Evolutionary conservation across 2,888 invertebrate genomes (phyloP).

Genomic region (Leucoptera coffeella): DNA sequence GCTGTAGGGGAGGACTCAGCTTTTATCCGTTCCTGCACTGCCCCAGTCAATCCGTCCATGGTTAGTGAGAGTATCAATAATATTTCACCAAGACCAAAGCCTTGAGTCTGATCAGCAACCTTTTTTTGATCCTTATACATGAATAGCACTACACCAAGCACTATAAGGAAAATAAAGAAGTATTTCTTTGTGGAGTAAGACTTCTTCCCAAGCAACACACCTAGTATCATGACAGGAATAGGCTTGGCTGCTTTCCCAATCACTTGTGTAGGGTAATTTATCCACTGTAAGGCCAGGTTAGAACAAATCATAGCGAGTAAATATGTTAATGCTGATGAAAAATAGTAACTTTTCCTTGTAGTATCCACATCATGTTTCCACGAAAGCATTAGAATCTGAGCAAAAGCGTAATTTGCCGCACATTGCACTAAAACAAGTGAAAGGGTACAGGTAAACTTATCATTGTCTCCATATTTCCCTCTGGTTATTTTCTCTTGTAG

Average conservation of each 20-base stretch:
- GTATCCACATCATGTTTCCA: slow-evolving; percentile 66
- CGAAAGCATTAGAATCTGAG: slow-evolving; percentile 55
- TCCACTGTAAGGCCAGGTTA: slow-evolving; percentile 93
- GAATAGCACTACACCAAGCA: slow-evolving; percentile 85
- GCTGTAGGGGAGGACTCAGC: slow-evolving; percentile 76
- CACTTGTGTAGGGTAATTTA: slow-evolving; percentile 97
- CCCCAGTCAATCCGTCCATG: slow-evolving; percentile 92
- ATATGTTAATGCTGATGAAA: slow-evolving; percentile 80
- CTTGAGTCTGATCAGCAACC: too few species aligned
- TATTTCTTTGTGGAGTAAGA: slow-evolving; percentile 84
- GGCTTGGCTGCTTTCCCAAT: slow-evolving; percentile 98
- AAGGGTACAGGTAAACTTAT: slow-evolving; percentile 81
- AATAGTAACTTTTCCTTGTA: slow-evolving; percentile 73
- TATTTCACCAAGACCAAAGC: slow-evolving; percentile 70
- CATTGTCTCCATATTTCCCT: slow-evolving; percentile 72
- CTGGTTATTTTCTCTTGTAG: slow-evolving; percentile 94
- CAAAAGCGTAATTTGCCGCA: slow-evolving; percentile 80
- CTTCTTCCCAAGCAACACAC: slow-evolving; percentile 85
- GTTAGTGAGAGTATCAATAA: slow-evolving; percentile 75
- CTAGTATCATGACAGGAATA: slow-evolving; percentile 95
- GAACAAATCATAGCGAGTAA: slow-evolving; percentile 93
- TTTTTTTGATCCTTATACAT: slow-evolving; percentile 73
- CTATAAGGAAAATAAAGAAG: slow-evolving; percentile 84
- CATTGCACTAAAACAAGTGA: slow-evolving; percentile 88
- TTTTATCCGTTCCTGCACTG: slow-evolving; percentile 86